phyloP scores from a whole-genome alignment of 2,888 invertebrate genomes.

The Acleris cristana region DNA sequence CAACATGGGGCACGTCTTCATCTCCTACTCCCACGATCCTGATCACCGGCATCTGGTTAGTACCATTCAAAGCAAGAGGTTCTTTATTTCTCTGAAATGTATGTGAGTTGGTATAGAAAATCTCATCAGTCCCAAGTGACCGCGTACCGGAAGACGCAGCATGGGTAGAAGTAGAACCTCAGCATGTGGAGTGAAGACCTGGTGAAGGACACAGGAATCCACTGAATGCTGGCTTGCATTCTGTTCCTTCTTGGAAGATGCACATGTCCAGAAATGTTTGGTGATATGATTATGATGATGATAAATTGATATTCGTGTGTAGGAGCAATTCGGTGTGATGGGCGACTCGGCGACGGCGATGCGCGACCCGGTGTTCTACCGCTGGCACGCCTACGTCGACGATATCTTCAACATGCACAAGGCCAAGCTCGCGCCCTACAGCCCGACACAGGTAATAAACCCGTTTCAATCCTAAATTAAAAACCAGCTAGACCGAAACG shows the following conservation, averaged over 20 bases:
- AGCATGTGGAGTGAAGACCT: no score
- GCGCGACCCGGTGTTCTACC: slow-evolving; percentile 94
- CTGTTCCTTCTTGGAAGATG: no score
- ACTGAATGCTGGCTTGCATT: no score
- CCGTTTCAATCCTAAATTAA: not conserved
- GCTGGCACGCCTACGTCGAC: slow-evolving; percentile 92
- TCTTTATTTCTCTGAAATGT: no score
- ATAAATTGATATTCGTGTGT: slow-evolving; percentile 20
- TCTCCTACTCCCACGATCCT: slow-evolving; percentile 91
- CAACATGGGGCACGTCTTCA: slow-evolving; percentile 91
- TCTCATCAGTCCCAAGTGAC: no score
- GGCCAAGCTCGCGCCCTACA: slow-evolving; percentile 87
- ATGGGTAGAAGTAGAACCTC: no score
- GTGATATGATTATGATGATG: no score
- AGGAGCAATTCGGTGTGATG: slow-evolving; percentile 93
- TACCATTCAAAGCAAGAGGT: not conserved
- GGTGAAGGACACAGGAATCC: no score
- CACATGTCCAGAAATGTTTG: no score
- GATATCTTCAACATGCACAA: slow-evolving; percentile 91
- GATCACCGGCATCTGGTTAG: slow-evolving; percentile 88
- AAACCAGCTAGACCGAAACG: not conserved
- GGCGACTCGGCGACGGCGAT: slow-evolving; percentile 93
- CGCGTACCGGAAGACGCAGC: no score
- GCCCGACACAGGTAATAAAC: slow-evolving; percentile 75
- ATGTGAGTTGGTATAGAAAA: no score